Conservation (phyloP, 2,113 vertebrate genomes). For the Pollimyrus isidori region DNA sequence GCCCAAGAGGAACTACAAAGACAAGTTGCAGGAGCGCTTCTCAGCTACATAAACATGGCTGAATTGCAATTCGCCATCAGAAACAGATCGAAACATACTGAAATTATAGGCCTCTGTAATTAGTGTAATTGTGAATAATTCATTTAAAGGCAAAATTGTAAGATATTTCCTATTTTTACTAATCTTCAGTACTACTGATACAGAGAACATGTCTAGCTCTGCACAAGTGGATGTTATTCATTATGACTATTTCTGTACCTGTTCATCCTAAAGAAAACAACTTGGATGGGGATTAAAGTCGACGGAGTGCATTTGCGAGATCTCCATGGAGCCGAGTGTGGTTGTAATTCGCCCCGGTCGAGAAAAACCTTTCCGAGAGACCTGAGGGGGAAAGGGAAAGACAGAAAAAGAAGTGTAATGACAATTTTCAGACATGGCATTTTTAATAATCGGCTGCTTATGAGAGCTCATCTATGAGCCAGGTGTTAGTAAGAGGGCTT, state of each 20-base stretch:
- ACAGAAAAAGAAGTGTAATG: conserved; percentile 12
- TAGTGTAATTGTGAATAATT: background rate
- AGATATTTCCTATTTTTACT: background rate
- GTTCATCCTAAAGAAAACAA: background rate
- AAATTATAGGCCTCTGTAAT: background rate
- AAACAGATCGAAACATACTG: background rate
- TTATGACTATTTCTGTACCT: background rate
- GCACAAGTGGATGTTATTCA: background rate
- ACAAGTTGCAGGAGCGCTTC: background rate
- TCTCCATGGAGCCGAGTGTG: background rate
- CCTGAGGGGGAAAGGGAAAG: background rate
- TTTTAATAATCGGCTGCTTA: conserved; percentile 43
- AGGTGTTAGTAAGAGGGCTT: conserved; percentile 46
- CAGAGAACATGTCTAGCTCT: background rate
- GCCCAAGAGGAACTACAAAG: background rate
- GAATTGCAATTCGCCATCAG: background rate
- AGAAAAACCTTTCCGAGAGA: background rate
- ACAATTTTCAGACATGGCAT: conserved; percentile 37
- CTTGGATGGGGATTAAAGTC: background rate
- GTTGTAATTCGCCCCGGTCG: background rate
- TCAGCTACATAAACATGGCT: background rate
- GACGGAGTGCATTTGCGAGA: background rate
- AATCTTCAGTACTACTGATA: background rate
- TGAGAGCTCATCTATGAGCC: conserved; percentile 57
- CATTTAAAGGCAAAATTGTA: background rate